A percentile compares a stretch with the other conserved stretches of the same genome.
Conservation (phyloP, 1,140 invertebrate genomes). For the Macrotrachela quadricornifera region DNA sequence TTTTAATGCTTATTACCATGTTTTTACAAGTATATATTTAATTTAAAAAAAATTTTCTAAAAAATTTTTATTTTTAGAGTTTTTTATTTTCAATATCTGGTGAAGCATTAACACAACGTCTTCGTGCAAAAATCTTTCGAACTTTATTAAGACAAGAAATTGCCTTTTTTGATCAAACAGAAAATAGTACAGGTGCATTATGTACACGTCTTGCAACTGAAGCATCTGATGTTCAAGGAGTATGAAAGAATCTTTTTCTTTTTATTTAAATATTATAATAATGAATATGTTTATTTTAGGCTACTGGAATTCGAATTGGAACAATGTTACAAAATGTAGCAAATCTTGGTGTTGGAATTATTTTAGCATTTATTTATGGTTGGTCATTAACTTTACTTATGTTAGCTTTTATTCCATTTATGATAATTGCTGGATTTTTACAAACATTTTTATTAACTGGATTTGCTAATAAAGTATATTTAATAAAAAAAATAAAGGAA, state of each 20-base stretch:
- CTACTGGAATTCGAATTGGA: conserved; percentile 4
- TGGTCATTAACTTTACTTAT: conserved; percentile 61
- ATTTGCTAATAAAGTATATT: conserved; percentile 14
- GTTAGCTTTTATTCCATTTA: conserved; percentile 45
- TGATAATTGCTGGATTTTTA: conserved; percentile 30
- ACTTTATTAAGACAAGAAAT: conserved; percentile 65
- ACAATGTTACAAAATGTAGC: conserved; percentile 26
- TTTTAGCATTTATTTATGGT: conserved; percentile 50
- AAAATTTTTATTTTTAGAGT: background rate
- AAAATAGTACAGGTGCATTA: conserved; percentile 48
- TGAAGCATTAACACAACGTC: conserved; percentile 42
- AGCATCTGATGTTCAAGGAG: conserved; percentile 34
- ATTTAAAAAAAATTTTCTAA: background rate
- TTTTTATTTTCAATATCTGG: conserved; percentile 12
- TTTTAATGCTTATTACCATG: conserved; percentile 39
- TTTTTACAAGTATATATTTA: conserved; percentile 44
- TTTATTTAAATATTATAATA: background rate
- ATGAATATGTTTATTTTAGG: background rate
- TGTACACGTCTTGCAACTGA: conserved; percentile 46
- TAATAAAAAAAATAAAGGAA: conserved; percentile 27
- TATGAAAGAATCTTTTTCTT: conserved; percentile 15
- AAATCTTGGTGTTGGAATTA: conserved; percentile 45
- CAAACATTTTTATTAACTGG: conserved; percentile 5
- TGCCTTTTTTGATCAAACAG: conserved; percentile 59
- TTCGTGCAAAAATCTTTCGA: conserved; percentile 41